A percentile compares a stretch with the other conserved stretches of the same genome.
Conservation (phyloP, 2,113 vertebrate species). For the Oenanthe melanoleuca region DNA sequence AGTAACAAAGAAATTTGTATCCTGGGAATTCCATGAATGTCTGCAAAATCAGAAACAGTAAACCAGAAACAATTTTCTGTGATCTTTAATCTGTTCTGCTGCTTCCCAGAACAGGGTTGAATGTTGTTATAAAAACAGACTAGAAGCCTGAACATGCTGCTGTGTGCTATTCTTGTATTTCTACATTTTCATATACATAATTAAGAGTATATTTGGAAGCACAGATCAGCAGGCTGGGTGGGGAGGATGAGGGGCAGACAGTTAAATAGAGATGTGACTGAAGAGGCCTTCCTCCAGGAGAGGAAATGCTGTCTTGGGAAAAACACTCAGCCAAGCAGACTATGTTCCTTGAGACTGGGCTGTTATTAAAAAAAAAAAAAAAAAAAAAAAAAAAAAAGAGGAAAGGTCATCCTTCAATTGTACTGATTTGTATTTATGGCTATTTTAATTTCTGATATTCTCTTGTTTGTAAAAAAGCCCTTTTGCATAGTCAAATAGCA, state of each 20-base stretch:
- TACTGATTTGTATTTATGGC: not conserved
- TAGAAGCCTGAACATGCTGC: not conserved
- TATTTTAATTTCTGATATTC: not conserved
- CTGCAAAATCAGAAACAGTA: constrained; percentile 9
- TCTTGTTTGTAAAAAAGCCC: not conserved
- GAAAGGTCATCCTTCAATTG: not conserved
- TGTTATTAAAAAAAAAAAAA: not conserved
- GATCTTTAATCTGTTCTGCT: constrained; percentile 38
- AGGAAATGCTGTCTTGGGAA: constrained; percentile 47
- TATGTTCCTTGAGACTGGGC: not conserved
- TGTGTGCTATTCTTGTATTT: constrained; percentile 5
- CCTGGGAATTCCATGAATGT: not conserved
- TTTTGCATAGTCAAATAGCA: not conserved
- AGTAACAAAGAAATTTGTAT: not conserved
- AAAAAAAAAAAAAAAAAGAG: not conserved
- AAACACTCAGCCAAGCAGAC: not conserved
- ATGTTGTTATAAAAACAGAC: constrained; percentile 1
- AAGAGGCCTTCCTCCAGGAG: constrained; percentile 26
- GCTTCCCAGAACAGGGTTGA: not conserved
- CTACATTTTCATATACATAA: constrained; percentile 9
- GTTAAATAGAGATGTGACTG: constrained; percentile 26
- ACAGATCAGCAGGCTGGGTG: constrained; percentile 1
- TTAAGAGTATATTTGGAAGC: constrained; percentile 40
- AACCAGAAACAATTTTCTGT: constrained; percentile 18
- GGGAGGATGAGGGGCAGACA: constrained; percentile 25